These are phyloP conservation scores for Ypsolopha scabrella DNA, from an alignment of 2,888 invertebrate species.

Conservation along the genomic window DNA sequence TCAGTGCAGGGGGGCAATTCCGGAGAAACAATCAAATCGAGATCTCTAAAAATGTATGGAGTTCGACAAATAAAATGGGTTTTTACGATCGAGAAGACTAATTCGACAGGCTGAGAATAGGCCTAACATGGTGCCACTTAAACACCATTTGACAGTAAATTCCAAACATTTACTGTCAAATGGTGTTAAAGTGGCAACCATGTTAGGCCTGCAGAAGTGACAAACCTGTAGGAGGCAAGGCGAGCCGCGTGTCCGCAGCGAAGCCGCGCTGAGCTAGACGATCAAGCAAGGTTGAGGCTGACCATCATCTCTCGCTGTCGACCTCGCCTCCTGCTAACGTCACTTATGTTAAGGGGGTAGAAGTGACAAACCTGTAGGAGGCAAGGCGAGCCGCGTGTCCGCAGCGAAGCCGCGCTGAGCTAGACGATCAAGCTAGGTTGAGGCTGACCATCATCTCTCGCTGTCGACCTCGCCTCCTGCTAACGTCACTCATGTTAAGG, in stretches of 20 bases:
- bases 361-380: constrained; percentile 41
- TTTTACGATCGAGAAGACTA: too few relatives aligned
- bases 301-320: constrained; percentile 58
- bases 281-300: constrained; percentile 53
- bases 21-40: too few relatives aligned
- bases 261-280: constrained; percentile 57
- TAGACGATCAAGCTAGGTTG: constrained; percentile 49
- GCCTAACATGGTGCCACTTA: too few relatives aligned
- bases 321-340: constrained; percentile 26
- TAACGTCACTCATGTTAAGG: not conserved
- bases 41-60: too few relatives aligned
- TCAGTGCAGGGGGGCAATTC: too few relatives aligned
- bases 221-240: constrained; percentile 53
- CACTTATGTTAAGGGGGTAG: not conserved
- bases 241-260: constrained; percentile 54
- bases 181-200: too few relatives aligned
- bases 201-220: too few relatives aligned
- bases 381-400: constrained; percentile 52
- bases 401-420: constrained; percentile 61
- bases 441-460: constrained; percentile 63
- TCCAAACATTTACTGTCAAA: too few relatives aligned
- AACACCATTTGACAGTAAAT: too few relatives aligned
- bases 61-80: too few relatives aligned
- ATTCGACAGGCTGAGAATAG: too few relatives aligned
- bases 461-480: constrained; percentile 33